phyloP scores from a whole-genome alignment of 64 coral and sea anemone species.

The Pocillopora damicornis region DNA sequence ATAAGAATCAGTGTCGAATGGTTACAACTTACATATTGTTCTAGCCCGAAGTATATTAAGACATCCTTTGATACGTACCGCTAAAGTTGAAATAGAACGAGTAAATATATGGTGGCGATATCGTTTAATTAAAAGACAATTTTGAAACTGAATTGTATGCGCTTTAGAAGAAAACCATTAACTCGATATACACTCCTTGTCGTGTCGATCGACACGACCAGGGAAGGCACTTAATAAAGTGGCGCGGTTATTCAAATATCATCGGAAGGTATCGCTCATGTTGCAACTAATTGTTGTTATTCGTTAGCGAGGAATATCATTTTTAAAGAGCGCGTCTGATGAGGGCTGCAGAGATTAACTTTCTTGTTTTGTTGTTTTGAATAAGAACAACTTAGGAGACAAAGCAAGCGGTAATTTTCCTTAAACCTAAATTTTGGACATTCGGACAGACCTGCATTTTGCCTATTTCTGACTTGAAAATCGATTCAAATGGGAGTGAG shows the following conservation, averaged over 20 bases:
- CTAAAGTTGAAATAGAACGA: not conserved
- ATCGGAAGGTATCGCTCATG: slow-evolving; percentile 30
- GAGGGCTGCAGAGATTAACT: too few species aligned
- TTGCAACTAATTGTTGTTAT: not conserved
- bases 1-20: not conserved
- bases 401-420: not conserved
- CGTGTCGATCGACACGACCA: not conserved
- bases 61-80: not conserved
- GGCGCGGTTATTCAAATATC: slow-evolving; percentile 2
- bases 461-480: slow-evolving; percentile 10
- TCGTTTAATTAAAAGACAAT: slow-evolving; percentile 14
- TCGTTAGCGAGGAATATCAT: not conserved
- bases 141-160: not conserved
- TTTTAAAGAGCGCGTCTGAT: not conserved
- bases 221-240: slow-evolving; percentile 33
- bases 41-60: not conserved
- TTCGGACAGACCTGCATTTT: not conserved
- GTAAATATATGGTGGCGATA: not conserved
- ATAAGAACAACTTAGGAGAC: not conserved
- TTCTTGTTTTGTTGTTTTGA: not conserved
- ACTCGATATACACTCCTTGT: not conserved
- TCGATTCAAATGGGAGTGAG: not conserved
- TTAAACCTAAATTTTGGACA: not conserved
- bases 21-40: not conserved
- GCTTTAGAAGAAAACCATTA: not conserved